phyloP scores from a whole-genome alignment of 2,888 invertebrate genomes.

The Lepidochitona cinerea region DNA sequence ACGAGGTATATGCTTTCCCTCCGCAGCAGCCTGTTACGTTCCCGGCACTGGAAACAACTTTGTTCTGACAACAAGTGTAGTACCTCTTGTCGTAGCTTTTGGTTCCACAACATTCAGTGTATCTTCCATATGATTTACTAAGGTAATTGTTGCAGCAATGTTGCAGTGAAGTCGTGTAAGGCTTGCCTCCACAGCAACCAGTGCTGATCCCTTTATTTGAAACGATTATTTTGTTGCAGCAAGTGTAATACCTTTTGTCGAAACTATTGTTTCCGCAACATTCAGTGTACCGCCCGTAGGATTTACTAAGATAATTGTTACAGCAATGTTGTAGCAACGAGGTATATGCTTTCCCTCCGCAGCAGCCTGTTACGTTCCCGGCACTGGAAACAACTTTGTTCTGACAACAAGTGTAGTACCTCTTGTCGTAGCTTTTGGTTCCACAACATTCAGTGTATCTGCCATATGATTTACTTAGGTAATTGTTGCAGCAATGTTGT shows the following conservation, averaged over 20 bases:
- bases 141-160: background rate
- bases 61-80: background rate
- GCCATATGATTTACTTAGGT: background rate
- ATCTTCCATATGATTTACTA: background rate
- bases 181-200: constrained; percentile 3
- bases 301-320: background rate
- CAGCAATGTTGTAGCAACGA: background rate
- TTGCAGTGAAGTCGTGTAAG: background rate
- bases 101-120: constrained; percentile 5
- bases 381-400: background rate
- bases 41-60: background rate
- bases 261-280: background rate
- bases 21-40: background rate
- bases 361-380: background rate
- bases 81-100: background rate
- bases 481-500: background rate
- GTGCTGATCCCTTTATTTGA: background rate
- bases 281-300: background rate
- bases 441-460: background rate
- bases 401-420: background rate
- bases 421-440: background rate
- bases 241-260: background rate
- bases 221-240: background rate
- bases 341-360: background rate
- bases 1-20: background rate